Evolutionary conservation across 2,113 vertebrate genomes (phyloP), one percentile per base, ranked within the genome.

Genomic region (Mobula birostris): DNA sequence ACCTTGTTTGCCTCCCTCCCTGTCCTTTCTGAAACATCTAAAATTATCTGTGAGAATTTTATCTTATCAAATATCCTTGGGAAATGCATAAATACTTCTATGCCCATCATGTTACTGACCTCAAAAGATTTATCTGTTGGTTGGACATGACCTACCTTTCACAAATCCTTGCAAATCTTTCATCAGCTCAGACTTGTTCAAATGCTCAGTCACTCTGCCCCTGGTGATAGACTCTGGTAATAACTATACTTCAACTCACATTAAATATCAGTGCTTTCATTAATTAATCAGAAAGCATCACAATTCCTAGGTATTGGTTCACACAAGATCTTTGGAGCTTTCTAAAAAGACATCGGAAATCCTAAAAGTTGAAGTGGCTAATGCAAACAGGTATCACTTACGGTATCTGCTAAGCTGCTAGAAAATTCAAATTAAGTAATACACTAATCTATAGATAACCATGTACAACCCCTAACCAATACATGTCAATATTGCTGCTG

Each of bases 171-270:
- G 17, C 79, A 48, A 21, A 82, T 48, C 56, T 29, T 61, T 61
- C 56, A 61, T 87, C 83, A 87, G 27, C 56, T 29, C 56, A 87
- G 48, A 87, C 27, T 87, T 61, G 83, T 87, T 87, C 83, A 87
- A 87, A 21, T 87, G 48, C 24, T 87, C 80, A 83, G 80, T 83
- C 56, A 61, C 83, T 48, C 36, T 85, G 40, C 24, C 82, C 82
- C 82, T 85, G 56, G 56, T 29, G 24, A 61, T 29, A 29, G 56
- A 87, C 58, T 87, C 11, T 4, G 29, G 83, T 29, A 61, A 61
- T 61, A 14, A 29, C 82, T 85, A 27, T 21, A 48, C 48, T 11
- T 58, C 58, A 87, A 27, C 11, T n/a, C 48, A 87, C 56, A 87
- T 85, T 85, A 56, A 48, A 83, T 56, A 40, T 40, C 56, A 87